phyloP scores from a whole-genome alignment of 1,140 invertebrate genomes.

The Bombus pascuorum region DNA sequence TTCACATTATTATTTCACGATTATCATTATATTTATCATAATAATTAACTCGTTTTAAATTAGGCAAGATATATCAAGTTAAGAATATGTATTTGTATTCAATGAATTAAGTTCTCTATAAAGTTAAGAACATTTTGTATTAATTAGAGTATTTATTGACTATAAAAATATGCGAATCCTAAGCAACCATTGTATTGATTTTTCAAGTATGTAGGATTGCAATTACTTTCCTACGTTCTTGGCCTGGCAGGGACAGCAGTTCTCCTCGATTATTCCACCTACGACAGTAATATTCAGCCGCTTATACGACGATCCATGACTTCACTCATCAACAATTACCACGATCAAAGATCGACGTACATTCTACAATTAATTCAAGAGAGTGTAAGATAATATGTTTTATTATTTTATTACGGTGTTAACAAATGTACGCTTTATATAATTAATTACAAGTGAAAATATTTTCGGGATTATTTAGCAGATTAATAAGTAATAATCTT shows the following conservation, averaged over 20 bases:
- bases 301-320: conserved; percentile 87
- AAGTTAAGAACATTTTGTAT: too few species aligned
- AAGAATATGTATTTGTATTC: too few species aligned
- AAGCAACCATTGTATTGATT: conserved; percentile 53
- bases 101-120: too few species aligned
- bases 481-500: too few species aligned
- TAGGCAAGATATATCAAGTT: too few species aligned
- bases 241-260: conserved; percentile 90
- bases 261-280: conserved; percentile 90
- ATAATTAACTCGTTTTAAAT: too few species aligned
- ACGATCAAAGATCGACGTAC: conserved; percentile 84
- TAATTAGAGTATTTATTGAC: not conserved
- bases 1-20: not conserved
- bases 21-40: not conserved
- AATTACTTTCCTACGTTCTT: conserved; percentile 87
- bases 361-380: conserved; percentile 92
- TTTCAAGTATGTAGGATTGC: conserved; percentile 87
- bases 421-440: too few species aligned
- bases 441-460: too few species aligned
- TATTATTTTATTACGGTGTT: not conserved
- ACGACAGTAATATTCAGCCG: conserved; percentile 90
- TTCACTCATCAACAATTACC: conserved; percentile 88
- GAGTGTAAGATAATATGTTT: conserved; percentile 85
- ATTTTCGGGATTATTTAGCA: too few species aligned
- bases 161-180: not conserved